phyloP scores from a whole-genome alignment of 1,140 invertebrate species.

The Pseudachorutes palmiensis region DNA sequence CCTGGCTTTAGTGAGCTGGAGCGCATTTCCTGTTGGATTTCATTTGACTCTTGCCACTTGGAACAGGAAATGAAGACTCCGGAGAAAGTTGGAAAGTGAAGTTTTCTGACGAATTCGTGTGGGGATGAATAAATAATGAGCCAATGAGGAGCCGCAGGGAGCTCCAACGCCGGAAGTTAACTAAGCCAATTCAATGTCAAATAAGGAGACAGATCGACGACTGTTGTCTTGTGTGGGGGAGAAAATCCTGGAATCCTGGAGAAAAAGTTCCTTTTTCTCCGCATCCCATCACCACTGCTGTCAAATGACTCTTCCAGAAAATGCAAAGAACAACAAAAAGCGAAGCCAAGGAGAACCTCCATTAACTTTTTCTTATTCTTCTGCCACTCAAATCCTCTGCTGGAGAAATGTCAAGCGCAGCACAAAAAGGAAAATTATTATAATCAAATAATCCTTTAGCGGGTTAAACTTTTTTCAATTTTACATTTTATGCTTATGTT shows the following conservation, averaged over 20 bases:
- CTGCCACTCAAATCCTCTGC: not conserved
- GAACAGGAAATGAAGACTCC: not conserved
- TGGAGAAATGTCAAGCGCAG: not conserved
- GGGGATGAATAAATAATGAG: not conserved
- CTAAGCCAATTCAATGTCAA: slow-evolving; percentile 2
- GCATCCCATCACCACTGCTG: too few relatives aligned
- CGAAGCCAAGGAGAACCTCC: too few relatives aligned
- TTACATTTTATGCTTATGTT: not conserved
- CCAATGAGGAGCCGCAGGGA: not conserved
- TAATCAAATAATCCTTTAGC: not conserved
- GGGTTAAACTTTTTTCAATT: not conserved
- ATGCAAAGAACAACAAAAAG: too few relatives aligned
- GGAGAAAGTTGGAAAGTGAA: not conserved
- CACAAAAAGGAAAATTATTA: not conserved
- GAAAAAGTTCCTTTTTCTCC: too few relatives aligned
- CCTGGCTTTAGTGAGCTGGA: too few relatives aligned
- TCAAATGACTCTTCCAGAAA: too few relatives aligned
- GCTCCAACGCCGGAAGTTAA: not conserved
- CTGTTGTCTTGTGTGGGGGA: not conserved
- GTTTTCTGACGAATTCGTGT: not conserved
- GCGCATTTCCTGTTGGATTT: too few relatives aligned
- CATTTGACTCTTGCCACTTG: not conserved
- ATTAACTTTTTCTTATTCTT: not conserved
- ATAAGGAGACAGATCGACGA: not conserved
- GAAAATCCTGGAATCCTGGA: not conserved